These are phyloP conservation scores for Leucosticte australis DNA, from an alignment of 2,113 vertebrate genomes.

Conservation along the genomic window DNA sequence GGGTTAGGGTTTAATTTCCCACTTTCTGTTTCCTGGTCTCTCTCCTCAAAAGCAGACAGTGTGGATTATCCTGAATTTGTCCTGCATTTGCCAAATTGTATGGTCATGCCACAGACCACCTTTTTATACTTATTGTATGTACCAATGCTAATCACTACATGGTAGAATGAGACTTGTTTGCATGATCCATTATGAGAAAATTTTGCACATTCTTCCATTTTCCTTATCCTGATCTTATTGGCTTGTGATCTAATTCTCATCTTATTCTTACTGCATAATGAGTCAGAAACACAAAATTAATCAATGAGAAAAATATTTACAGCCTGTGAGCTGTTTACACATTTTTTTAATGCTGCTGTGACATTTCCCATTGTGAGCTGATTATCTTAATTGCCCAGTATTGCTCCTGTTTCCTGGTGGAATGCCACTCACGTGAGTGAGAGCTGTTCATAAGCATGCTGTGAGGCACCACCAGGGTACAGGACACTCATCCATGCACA, in stretches of 20 bases:
- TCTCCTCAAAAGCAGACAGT: fast-evolving
- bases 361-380: background rate
- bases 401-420: background rate
- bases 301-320: background rate
- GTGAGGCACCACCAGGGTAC: background rate
- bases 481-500: background rate
- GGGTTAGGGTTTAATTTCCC: background rate
- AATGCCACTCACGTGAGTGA: background rate
- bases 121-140: background rate
- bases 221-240: background rate
- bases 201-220: background rate
- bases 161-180: background rate
- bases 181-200: background rate
- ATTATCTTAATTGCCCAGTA: background rate
- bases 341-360: background rate
- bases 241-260: background rate
- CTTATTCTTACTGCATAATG: background rate
- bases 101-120: background rate
- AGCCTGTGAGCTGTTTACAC: background rate
- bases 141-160: background rate
- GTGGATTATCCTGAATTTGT: background rate
- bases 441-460: background rate
- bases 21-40: background rate
- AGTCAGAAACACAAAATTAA: background rate
- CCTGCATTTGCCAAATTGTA: background rate